Conservation (phyloP, 2,888 invertebrate species). For the Euspilapteryx auroguttella region DNA sequence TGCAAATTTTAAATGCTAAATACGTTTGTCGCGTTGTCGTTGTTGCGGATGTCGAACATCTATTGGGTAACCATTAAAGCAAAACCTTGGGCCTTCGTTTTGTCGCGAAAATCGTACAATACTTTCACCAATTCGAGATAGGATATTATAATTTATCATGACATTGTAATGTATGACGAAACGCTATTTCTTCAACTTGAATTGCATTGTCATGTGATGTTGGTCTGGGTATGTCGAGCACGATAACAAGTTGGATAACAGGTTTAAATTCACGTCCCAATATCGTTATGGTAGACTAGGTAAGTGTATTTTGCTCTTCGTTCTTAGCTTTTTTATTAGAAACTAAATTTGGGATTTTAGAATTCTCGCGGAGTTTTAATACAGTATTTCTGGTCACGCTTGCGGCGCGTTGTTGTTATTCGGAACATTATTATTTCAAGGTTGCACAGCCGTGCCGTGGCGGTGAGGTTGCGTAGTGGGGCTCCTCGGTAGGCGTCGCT, state of each 20-base stretch:
- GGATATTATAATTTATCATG: too few relatives aligned
- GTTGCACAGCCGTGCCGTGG: conserved; percentile 58
- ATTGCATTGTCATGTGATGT: too few relatives aligned
- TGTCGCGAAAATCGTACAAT: conserved; percentile 35
- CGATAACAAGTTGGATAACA: too few relatives aligned
- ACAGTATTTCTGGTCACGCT: conserved; percentile 58
- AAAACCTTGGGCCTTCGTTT: conserved; percentile 31
- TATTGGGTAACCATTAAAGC: conserved; percentile 52
- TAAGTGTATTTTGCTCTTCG: too few relatives aligned
- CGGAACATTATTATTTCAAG: conserved; percentile 62
- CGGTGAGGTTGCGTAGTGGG: conserved; percentile 58
- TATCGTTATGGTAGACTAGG: too few relatives aligned
- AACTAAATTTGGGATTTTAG: too few relatives aligned
- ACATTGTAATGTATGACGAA: too few relatives aligned
- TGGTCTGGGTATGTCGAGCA: too few relatives aligned
- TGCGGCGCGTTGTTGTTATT: conserved; percentile 59
- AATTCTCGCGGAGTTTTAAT: conserved; percentile 46
- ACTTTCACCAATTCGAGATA: conserved; percentile 39
- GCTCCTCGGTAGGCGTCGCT: conserved; percentile 54
- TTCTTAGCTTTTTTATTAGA: too few relatives aligned
- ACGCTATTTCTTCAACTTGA: too few relatives aligned
- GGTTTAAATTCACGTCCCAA: too few relatives aligned
- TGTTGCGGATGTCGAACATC: conserved; percentile 34
- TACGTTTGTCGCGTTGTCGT: conserved; percentile 1
- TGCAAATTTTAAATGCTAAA: conserved; percentile 2